phyloP scores from a whole-genome alignment of 2,888 invertebrate genomes.

The Axea sp. region DNA sequence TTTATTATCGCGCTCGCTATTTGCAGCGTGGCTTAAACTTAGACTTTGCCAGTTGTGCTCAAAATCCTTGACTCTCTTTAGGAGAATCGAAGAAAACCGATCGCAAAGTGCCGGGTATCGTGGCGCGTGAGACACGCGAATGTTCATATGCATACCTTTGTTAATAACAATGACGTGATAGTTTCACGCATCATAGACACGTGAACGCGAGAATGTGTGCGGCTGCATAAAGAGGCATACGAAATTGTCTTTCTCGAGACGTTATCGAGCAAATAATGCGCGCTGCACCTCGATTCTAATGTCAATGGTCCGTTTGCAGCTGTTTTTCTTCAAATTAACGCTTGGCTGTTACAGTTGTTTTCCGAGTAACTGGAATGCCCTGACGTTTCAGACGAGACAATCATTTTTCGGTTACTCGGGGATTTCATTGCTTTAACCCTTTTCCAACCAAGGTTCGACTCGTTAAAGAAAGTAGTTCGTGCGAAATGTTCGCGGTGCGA shows the following conservation, averaged over 20 bases:
- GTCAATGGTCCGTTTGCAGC: slow-evolving; percentile 18
- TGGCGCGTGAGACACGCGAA: slow-evolving; percentile 30
- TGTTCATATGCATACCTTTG: slow-evolving; percentile 35
- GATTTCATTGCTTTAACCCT: no score
- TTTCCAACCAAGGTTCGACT: no score
- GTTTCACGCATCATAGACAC: slow-evolving; percentile 49
- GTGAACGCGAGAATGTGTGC: neutral
- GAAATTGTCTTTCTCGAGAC: slow-evolving; percentile 47
- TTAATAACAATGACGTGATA: slow-evolving; percentile 37
- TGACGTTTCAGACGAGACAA: no score
- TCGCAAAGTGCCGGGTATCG: slow-evolving; percentile 38
- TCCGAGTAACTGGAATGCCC: no score
- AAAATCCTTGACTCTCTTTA: slow-evolving; percentile 58
- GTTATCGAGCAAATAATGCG: slow-evolving; percentile 36
- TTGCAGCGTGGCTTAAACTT: slow-evolving; percentile 49
- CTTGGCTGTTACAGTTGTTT: slow-evolving; percentile 1
- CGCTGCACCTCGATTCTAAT: slow-evolving; percentile 32
- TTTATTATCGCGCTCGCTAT: slow-evolving; percentile 53
- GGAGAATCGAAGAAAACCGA: slow-evolving; percentile 52
- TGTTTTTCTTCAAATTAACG: slow-evolving; percentile 15
- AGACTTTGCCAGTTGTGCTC: slow-evolving; percentile 31
- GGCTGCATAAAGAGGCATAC: slow-evolving; percentile 37
- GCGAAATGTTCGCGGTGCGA: no score
- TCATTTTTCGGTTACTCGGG: no score
- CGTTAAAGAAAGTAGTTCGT: no score